Evolutionary conservation across 2,888 invertebrate genomes (phyloP).

Genomic region (Biston stratarius): DNA sequence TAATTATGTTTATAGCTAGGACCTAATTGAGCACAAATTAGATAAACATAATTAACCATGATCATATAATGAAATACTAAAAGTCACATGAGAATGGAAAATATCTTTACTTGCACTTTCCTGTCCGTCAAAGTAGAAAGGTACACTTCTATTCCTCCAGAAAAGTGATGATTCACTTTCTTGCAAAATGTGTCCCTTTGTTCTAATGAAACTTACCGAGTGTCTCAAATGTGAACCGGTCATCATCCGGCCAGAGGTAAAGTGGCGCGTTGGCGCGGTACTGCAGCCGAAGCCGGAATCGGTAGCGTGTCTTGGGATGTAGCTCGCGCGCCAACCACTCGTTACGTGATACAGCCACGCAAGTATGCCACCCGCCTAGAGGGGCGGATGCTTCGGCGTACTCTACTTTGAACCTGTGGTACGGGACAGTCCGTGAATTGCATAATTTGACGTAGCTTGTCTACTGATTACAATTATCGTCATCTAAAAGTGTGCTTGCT

Average conservation of each 20-base stretch:
- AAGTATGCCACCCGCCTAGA: slow-evolving; percentile 61
- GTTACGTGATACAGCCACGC: slow-evolving; percentile 53
- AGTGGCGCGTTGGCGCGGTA: slow-evolving; percentile 87
- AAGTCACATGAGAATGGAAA: too few relatives aligned
- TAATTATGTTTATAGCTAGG: too few relatives aligned
- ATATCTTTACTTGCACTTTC: too few relatives aligned
- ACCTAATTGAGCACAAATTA: too few relatives aligned
- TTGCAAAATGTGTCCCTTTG: too few relatives aligned
- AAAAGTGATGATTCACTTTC: too few relatives aligned
- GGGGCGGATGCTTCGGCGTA: slow-evolving; percentile 83
- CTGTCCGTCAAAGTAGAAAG: too few relatives aligned
- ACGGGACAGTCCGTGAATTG: not conserved
- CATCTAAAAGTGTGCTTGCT: too few relatives aligned
- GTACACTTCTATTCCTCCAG: too few relatives aligned
- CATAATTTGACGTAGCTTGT: not conserved
- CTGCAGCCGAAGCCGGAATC: slow-evolving; percentile 88
- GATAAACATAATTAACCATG: too few relatives aligned
- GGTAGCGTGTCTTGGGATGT: slow-evolving; percentile 91
- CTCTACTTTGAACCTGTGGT: slow-evolving; percentile 67
- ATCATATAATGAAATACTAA: too few relatives aligned
- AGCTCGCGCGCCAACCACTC: slow-evolving; percentile 80
- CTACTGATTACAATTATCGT: too few relatives aligned
- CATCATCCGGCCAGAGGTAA: slow-evolving; percentile 91
- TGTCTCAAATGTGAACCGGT: slow-evolving; percentile 91
- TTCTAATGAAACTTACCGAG: slow-evolving; percentile 80